Conservation (phyloP, 1,140 invertebrate genomes). For the Lutraria rhynchaena region DNA sequence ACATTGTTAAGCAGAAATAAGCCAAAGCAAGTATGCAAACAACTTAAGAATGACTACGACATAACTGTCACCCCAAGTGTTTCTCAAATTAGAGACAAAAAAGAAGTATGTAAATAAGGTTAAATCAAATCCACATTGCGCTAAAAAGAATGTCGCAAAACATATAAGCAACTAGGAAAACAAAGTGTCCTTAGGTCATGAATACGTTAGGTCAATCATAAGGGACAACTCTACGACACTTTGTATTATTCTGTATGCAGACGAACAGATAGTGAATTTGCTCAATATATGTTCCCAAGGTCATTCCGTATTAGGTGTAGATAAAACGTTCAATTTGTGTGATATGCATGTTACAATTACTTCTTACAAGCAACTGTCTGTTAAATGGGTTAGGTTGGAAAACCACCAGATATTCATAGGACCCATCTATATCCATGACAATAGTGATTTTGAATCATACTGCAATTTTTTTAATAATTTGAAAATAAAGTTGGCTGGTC, state of each 20-base stretch:
- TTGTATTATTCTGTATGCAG: constrained; percentile 53
- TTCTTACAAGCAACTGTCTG: constrained; percentile 34
- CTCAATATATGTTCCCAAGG: constrained; percentile 52
- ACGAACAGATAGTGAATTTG: constrained; percentile 53
- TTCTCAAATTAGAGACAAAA: background rate
- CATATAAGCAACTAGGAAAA: too few relatives aligned
- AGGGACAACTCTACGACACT: constrained; percentile 26
- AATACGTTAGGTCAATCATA: background rate
- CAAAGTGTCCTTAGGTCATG: background rate
- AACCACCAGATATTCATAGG: constrained; percentile 47
- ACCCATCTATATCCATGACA: constrained; percentile 59
- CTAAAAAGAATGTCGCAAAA: too few relatives aligned
- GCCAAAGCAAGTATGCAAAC: constrained; percentile 2
- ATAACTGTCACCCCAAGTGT: background rate
- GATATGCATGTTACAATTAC: constrained; percentile 56
- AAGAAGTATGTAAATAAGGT: too few relatives aligned
- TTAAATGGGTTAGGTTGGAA: background rate
- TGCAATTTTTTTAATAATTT: constrained; percentile 50
- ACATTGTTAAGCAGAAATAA: background rate
- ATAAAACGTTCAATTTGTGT: constrained; percentile 62
- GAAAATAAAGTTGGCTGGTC: too few relatives aligned
- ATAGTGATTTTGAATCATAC: constrained; percentile 49
- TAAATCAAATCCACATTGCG: too few relatives aligned
- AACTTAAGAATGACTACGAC: background rate
- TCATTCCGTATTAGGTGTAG: constrained; percentile 50